phyloP scores from a whole-genome alignment of 2,888 invertebrate species.

The Pilophorus perplexus region DNA sequence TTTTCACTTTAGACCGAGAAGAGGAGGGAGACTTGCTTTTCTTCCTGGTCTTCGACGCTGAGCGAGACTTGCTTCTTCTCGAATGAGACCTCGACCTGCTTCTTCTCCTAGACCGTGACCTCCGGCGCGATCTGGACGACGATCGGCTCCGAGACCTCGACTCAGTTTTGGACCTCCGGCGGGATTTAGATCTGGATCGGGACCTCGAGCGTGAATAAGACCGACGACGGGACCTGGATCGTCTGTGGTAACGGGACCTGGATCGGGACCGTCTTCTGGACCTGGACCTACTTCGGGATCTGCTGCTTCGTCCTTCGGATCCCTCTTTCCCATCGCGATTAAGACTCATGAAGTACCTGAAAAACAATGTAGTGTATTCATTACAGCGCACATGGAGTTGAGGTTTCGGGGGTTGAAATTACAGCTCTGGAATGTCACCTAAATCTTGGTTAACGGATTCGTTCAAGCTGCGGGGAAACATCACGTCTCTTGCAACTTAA shows the following conservation, averaged over 20 bases:
- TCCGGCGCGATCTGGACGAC: neutral
- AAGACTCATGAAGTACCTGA: constrained; percentile 9
- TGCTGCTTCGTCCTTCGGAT: constrained; percentile 2
- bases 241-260: constrained; percentile 41
- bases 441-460: no score
- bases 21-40: no score
- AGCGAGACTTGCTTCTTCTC: no score
- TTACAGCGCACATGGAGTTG: no score
- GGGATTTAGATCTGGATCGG: neutral
- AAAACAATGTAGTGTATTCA: no score
- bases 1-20: no score
- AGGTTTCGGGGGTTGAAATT: no score
- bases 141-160: neutral
- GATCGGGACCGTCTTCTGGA: constrained; percentile 49
- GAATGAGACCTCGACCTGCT: no score
- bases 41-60: no score
- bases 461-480: no score
- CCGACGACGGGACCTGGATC: constrained; percentile 4
- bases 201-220: constrained; percentile 9
- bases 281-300: constrained; percentile 46
- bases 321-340: neutral
- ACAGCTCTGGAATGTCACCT: no score
- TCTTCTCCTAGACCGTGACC: neutral
- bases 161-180: neutral
- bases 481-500: no score